These are phyloP conservation scores for Amphimedon queenslandica DNA, from an alignment of 37 sponge, comb jelly and placozoan species.

Conservation along the genomic window DNA sequence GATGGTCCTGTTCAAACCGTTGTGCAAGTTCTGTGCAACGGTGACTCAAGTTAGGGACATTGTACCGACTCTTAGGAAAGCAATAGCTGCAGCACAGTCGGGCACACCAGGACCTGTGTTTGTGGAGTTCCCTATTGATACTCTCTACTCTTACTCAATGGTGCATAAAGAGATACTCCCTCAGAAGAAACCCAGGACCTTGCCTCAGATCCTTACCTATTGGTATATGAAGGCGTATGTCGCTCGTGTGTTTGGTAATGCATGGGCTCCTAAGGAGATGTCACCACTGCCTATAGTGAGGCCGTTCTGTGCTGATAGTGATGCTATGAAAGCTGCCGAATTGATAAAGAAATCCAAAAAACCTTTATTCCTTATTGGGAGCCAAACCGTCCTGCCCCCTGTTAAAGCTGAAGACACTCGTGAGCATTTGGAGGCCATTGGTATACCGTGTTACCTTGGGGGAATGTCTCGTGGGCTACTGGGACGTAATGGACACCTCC, in stretches of 20 bases:
- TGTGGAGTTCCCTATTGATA: conserved; percentile 91
- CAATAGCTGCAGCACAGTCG: conserved; percentile 75
- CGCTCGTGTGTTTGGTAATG: conserved; percentile 72
- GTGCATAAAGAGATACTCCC: conserved; percentile 38
- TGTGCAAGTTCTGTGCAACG: conserved; percentile 80
- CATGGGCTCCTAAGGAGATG: conserved; percentile 32
- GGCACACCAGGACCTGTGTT: conserved; percentile 94
- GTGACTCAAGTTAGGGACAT: conserved; percentile 77
- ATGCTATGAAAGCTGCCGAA: conserved; percentile 17
- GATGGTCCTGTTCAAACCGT: conserved; percentile 72
- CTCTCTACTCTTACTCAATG: conserved; percentile 73
- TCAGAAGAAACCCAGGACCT: conserved; percentile 18
- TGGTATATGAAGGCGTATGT: conserved; percentile 47
- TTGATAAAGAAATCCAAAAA: conserved; percentile 62
- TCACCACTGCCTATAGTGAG: conserved; percentile 48
- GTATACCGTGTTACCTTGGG: conserved; percentile 85
- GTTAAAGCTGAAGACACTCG: conserved; percentile 34
- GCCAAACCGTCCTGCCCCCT: conserved; percentile 81
- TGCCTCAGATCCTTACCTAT: conserved; percentile 17
- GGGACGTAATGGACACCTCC: conserved; percentile 63
- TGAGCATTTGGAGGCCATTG: conserved; percentile 53
- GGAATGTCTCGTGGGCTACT: conserved; percentile 96
- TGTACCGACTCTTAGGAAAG: conserved; percentile 67
- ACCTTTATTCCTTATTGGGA: conserved; percentile 85
- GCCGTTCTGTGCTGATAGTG: conserved; percentile 14